Conservation (phyloP, 2,888 invertebrate genomes). For the Sminthurinus aureus region DNA sequence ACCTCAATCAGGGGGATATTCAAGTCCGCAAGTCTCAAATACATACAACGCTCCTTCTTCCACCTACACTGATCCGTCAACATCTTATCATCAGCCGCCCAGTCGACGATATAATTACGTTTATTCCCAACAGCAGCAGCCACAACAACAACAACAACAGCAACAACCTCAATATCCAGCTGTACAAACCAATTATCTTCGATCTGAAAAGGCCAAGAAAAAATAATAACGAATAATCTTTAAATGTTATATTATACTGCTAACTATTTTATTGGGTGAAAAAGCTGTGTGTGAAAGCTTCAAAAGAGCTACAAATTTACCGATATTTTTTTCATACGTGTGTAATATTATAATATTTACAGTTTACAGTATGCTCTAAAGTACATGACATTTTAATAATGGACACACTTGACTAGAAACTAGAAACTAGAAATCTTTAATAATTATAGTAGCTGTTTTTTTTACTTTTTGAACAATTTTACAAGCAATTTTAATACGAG, state of each 20-base stretch:
- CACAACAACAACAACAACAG: neutral
- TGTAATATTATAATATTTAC: neutral
- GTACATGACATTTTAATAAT: conserved; percentile 11
- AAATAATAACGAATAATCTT: neutral
- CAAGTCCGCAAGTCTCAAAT: neutral
- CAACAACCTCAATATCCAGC: conserved; percentile 24
- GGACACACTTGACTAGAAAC: neutral
- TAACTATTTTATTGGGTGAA: neutral
- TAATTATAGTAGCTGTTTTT: too few relatives aligned
- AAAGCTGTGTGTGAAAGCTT: too few relatives aligned
- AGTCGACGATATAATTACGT: conserved; percentile 1
- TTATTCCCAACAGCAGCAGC: neutral
- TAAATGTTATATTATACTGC: neutral
- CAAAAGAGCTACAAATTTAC: neutral
- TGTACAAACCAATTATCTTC: conserved; percentile 17
- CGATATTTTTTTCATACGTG: neutral
- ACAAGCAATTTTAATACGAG: too few relatives aligned
- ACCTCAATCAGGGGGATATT: neutral
- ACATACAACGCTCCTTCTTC: neutral
- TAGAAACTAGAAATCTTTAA: neutral
- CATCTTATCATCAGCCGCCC: neutral
- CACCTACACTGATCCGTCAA: neutral
- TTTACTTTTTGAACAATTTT: too few relatives aligned
- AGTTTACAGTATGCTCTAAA: neutral
- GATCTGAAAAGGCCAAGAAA: conserved; percentile 15